Evolutionary conservation across 2,888 invertebrate genomes (phyloP), one percentile per base, ranked within the genome.

Genomic region (Carterocephalus palaemon): DNA sequence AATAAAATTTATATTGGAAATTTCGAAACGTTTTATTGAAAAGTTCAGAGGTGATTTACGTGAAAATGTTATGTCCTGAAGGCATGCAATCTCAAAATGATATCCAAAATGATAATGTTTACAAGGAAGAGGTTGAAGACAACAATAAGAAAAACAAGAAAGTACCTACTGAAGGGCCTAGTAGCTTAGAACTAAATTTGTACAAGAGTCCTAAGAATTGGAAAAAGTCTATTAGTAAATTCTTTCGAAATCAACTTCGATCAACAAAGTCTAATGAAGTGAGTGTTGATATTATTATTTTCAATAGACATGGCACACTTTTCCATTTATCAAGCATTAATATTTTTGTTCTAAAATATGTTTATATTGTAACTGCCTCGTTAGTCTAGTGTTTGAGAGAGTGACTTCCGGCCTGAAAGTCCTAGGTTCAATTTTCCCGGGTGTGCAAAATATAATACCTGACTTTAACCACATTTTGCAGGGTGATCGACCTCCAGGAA

Each of bases 231-330:
- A 70, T 86, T 38, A 65, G 83, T 2, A 82, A 76, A 57, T 85
- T 86, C 59, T 86, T 86, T 63, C 74, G 83, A 29, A 74, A 76
- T 54, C 83, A 80, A 56, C 64, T 77, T 43, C 76, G 84, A 32
- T 75, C 84, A 34, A 76, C 83, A 2, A 84, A 75, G 63, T 85
- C 85, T 12, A 83, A 79, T 54, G 84, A 85, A 53, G 85, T 86
- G 67, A 75, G 80, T 56, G 23, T 7, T 7, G n/a, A n/a, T 17
- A 8, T 15, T 36, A 8, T 23, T 15, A 4, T 33, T 41, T 42
- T 6, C 20, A n/a, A n/a, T n/a, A n/a, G n/a, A n/a, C n/a, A n/a
- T n/a, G n/a, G n/a, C n/a, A n/a, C n/a, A n/a, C n/a, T n/a, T n/a
- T n/a, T n/a, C n/a, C n/a, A n/a, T n/a, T n/a, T n/a, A n/a, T n/a